phyloP scores from a whole-genome alignment of 2,888 invertebrate genomes.

The Tupiocoris notatus region DNA sequence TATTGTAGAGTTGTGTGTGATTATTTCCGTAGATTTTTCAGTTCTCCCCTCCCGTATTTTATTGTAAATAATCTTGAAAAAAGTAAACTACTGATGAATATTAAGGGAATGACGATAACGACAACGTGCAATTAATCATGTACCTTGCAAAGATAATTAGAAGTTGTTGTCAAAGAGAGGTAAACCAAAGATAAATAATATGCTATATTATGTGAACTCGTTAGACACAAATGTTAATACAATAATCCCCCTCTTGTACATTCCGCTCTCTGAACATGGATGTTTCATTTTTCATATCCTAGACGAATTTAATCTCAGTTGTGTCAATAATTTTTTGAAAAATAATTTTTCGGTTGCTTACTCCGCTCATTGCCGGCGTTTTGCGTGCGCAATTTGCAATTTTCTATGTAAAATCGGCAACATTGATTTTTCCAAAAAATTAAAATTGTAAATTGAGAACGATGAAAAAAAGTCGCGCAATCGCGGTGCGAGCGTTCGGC shows the following conservation, averaged over 20 bases:
- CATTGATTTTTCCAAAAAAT: too few species aligned
- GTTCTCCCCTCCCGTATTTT: constrained; percentile 2
- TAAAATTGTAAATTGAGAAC: too few species aligned
- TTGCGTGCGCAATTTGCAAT: too few species aligned
- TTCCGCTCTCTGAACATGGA: constrained; percentile 16
- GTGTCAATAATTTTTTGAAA: background rate
- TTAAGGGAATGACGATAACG: constrained; percentile 7
- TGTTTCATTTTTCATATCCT: too few species aligned
- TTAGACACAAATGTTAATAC: constrained; percentile 23
- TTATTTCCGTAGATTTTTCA: constrained; percentile 16
- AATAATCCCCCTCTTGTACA: constrained; percentile 12
- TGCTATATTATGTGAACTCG: constrained; percentile 28
- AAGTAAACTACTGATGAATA: constrained; percentile 5
- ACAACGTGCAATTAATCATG: constrained; percentile 40
- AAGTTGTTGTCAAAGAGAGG: constrained; percentile 22
- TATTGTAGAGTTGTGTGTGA: constrained; percentile 1
- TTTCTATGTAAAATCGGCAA: too few species aligned
- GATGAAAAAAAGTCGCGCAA: too few species aligned
- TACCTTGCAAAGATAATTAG: constrained; percentile 26
- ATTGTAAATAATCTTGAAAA: constrained; percentile 21
- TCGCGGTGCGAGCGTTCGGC: too few species aligned
- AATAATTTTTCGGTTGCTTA: too few species aligned
- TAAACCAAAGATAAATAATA: constrained; percentile 38
- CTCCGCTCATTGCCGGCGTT: too few species aligned
- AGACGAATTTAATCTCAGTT: too few species aligned